Conservation (phyloP, 2,113 vertebrate species). For the Sinocyclocheilus anshuiensis region DNA sequence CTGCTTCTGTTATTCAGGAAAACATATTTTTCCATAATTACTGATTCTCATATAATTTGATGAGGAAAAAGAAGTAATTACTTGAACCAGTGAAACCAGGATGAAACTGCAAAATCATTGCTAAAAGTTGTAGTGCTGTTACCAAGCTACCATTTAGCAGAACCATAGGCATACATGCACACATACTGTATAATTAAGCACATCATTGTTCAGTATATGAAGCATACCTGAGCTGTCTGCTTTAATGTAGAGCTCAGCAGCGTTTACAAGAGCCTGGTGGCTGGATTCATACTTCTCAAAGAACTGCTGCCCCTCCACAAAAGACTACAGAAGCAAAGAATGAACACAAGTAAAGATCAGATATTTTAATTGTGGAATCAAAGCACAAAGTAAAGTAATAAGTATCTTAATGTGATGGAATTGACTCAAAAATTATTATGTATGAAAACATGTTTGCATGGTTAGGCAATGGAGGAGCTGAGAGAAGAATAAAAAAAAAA, state of each 20-base stretch:
- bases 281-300: constrained; percentile 94
- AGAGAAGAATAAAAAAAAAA: background rate
- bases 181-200: background rate
- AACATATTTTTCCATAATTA: background rate
- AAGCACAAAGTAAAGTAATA: background rate
- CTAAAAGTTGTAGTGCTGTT: background rate
- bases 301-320: constrained; percentile 93
- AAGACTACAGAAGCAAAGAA: constrained; percentile 75
- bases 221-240: constrained; percentile 89
- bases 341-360: background rate
- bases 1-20: background rate
- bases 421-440: background rate
- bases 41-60: background rate
- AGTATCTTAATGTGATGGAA: background rate
- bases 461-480: background rate
- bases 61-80: background rate
- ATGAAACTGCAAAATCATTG: background rate
- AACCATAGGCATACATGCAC: background rate
- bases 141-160: background rate
- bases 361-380: background rate
- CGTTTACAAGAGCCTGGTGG: constrained; percentile 83
- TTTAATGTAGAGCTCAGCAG: constrained; percentile 89
- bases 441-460: background rate
- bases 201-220: background rate
- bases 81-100: background rate